Evolutionary conservation across 2,797 vertebrate species (phyloP).

Genomic region (Pipistrellus pipistrellus): DNA sequence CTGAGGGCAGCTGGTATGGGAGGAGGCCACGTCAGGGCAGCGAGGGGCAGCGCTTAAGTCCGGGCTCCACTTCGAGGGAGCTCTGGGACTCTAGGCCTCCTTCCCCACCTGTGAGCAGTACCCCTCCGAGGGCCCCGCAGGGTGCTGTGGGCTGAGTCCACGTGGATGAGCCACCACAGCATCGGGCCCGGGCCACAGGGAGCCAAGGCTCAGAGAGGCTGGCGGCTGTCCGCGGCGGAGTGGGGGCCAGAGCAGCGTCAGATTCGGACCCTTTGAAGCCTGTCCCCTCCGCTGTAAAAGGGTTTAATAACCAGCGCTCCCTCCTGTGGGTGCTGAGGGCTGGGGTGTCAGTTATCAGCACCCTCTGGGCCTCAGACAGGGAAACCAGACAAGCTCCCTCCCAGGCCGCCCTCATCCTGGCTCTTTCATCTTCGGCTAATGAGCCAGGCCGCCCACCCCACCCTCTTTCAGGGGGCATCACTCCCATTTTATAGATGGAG

Average conservation of each 20-base stretch:
- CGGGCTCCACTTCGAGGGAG: not conserved
- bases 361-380: constrained; percentile 78
- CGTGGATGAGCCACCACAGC: not conserved
- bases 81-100: not conserved
- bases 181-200: not conserved
- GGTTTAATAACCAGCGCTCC: constrained; percentile 54
- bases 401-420: constrained; percentile 65
- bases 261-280: constrained; percentile 68
- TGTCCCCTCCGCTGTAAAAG: constrained; percentile 57
- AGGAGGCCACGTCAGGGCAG: not conserved
- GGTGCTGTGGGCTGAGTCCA: not conserved
- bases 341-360: constrained; percentile 60
- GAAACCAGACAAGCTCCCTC: constrained; percentile 75
- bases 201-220: constrained; percentile 13
- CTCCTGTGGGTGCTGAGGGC: not conserved
- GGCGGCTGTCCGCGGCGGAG: not conserved
- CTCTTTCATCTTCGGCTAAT: constrained; percentile 83
- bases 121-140: not conserved
- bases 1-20: not conserved
- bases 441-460: constrained; percentile 63
- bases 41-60: not conserved
- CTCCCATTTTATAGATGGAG: constrained; percentile 80
- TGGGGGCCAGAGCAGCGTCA: not conserved
- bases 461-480: constrained; percentile 72
- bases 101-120: not conserved